These are phyloP conservation scores for Callipepla californica DNA, from an alignment of 2,113 vertebrate species.

Conservation along the genomic window DNA sequence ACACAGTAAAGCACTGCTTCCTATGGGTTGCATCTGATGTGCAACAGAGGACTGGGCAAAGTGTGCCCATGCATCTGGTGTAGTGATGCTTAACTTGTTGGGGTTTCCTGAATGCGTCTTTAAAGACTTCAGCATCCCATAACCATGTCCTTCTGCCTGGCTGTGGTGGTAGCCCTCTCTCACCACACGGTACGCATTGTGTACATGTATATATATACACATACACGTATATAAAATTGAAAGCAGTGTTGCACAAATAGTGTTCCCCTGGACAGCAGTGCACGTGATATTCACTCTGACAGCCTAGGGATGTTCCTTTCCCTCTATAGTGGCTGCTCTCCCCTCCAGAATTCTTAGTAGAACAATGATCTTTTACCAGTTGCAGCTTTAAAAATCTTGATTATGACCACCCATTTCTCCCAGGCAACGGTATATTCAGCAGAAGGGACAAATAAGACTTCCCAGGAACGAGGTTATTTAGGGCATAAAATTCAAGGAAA, in stretches of 20 bases:
- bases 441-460: conserved; percentile 77
- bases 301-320: neutral
- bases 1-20: neutral
- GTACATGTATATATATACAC: neutral
- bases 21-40: rapidly evolving
- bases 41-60: neutral
- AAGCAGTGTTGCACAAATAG: neutral
- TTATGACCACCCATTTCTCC: conserved; percentile 70
- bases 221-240: neutral
- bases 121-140: neutral
- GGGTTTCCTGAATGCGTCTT: neutral
- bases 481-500: conserved; percentile 82
- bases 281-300: neutral
- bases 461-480: conserved; percentile 77
- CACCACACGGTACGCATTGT: neutral
- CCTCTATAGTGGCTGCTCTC: neutral
- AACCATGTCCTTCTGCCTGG: neutral
- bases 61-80: rapidly evolving
- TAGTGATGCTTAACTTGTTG: neutral
- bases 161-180: rapidly evolving
- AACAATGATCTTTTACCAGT: conserved; percentile 73
- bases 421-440: conserved; percentile 69
- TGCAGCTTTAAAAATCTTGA: conserved; percentile 62
- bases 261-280: neutral
- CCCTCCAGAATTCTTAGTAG: conserved; percentile 21